Base-by-base conservation (phyloP, 2,888 invertebrate species). In the Eilema sororculum region DNA sequence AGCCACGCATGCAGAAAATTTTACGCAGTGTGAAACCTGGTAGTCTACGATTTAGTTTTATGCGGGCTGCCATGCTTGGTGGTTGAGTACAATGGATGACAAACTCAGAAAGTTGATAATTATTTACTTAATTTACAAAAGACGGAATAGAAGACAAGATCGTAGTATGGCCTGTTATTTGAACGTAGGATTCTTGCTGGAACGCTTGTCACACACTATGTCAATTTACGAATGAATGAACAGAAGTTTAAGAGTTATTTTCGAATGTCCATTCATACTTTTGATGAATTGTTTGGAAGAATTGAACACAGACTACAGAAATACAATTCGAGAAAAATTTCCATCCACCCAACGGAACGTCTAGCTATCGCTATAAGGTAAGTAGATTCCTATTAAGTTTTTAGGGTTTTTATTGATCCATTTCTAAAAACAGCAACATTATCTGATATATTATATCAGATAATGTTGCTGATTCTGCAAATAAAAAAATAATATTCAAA, bases 301-400 rank as follows among this genome's bases (percentile, higher is more conserved):
- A 56, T 56, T 56, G n/a, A 56, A 56, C n/a, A 56, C 56, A 58
- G 58, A 58, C 58, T 58, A 58, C 25, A 58, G 12, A 58, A 58
- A 58, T 58, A 58, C 58, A 58, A 58, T 58, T 58, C 58, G 58
- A 58, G 24, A 58, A 58, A 58, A 58, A 58, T 58, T 58, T 58
- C 58, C 58, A 58, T 58, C 25, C 59, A 60, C 59, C 59, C 59
- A 60, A 60, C 20, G 59, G 59, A 60, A 60, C 59, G 59, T 60
- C 59, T 60, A 30, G 25, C 59, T 60, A 20, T 60, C 33, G 33
- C 33, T 33, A 6, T 33, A 33, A 33, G 33, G 33, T 33, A 33
- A 33, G 33, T 33, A 33, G 33, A 33, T 33, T 33, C 33, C 33
- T 33, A 33, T 8, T 33, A 33, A 33, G 33, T 33, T 33, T 33